phyloP scores from a whole-genome alignment of 2,888 invertebrate species.

The Entomobrya multifasciata region DNA sequence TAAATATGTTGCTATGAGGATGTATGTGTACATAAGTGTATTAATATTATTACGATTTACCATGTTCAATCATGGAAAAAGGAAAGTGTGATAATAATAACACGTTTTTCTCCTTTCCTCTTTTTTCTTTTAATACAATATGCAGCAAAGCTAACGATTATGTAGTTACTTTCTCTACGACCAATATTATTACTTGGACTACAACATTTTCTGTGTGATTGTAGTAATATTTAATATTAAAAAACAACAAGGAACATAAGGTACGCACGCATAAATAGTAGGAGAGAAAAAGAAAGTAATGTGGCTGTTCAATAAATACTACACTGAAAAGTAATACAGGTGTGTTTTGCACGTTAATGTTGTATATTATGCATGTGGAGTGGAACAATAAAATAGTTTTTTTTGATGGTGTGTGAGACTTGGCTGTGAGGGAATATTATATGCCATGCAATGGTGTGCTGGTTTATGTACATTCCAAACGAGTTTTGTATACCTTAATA shows the following conservation, averaged over 20 bases:
- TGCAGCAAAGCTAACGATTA: background rate
- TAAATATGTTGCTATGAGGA: too few relatives aligned
- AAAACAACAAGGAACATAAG: background rate
- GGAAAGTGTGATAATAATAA: slow-evolving; percentile 45
- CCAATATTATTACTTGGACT: background rate
- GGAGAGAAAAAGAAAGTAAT: background rate
- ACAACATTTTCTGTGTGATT: background rate
- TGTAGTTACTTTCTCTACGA: background rate
- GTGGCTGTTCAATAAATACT: too few relatives aligned
- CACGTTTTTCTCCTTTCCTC: slow-evolving; percentile 32
- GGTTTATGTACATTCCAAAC: background rate
- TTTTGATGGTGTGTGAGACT: background rate
- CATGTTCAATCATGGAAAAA: slow-evolving; percentile 39
- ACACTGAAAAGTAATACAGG: too few relatives aligned
- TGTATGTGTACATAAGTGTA: background rate
- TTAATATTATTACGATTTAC: slow-evolving; percentile 14
- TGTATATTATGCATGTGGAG: background rate
- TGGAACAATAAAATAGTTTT: slow-evolving; percentile 9
- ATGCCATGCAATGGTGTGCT: too few relatives aligned
- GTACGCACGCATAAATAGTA: slow-evolving; percentile 26
- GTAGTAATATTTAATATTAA: background rate
- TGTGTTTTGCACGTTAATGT: background rate
- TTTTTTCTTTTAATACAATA: background rate
- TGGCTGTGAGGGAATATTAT: too few relatives aligned
- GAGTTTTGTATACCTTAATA: background rate